These are phyloP conservation scores for Clavelina lepadiformis DNA, from an alignment of 23 tunicate genomes.

Conservation along the genomic window DNA sequence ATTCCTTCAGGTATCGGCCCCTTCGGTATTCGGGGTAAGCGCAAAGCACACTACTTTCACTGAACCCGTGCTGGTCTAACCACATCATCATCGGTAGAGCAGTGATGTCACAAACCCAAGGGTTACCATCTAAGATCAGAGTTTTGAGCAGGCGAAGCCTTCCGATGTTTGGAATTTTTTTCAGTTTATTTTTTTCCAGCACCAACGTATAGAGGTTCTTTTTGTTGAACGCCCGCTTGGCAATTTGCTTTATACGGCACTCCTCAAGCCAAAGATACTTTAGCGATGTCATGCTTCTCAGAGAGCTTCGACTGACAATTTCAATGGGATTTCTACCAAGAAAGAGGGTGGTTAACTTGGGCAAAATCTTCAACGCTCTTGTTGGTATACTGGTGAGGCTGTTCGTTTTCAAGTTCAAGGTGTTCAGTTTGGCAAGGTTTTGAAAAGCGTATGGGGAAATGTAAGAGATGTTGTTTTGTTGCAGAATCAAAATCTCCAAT, in stretches of 20 bases:
- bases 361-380: constrained; percentile 3
- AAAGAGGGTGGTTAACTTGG: not conserved
- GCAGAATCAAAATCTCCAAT: constrained; percentile 14
- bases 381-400: constrained; percentile 20
- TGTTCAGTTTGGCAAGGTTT: constrained; percentile 8
- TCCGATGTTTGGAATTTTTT: constrained; percentile 28
- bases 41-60: constrained; percentile 7
- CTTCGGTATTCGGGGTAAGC: constrained; percentile 12
- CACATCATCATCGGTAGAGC: constrained; percentile 27
- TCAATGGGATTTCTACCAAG: constrained; percentile 22
- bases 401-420: constrained; percentile 22
- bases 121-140: constrained; percentile 8
- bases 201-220: constrained; percentile 14
- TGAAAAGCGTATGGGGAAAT: constrained; percentile 34
- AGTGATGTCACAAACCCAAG: constrained; percentile 23
- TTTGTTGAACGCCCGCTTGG: constrained; percentile 25
- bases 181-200: constrained; percentile 7
- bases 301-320: not conserved
- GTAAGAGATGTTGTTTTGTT: constrained; percentile 27
- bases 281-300: constrained; percentile 20
- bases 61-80: constrained; percentile 11
- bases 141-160: constrained; percentile 6
- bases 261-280: constrained; percentile 5
- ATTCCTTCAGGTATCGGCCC: constrained; percentile 28
- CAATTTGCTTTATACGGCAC: constrained; percentile 8